Evolutionary conservation across 1,140 invertebrate genomes (phyloP), one percentile per base, ranked within the genome.

Genomic region (Cheumatopsyche charites): DNA sequence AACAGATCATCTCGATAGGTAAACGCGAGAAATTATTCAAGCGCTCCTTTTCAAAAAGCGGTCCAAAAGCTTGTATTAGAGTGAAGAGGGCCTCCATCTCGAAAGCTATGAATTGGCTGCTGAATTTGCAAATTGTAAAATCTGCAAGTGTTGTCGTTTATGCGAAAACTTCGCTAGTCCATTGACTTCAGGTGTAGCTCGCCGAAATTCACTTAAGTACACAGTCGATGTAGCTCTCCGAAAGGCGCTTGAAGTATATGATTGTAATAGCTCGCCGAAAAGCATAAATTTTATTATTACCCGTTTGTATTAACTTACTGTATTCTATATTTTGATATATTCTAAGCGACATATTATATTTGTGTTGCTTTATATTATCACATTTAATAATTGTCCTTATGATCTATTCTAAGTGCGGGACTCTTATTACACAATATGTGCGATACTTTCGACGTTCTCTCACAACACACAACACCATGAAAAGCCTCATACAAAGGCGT

Each of bases 171-270:
- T 7, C 5, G 25, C 6, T 5, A 23, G 17, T 58, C 55, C 55
- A 23, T 58, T 58, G 55, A 58, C 19, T n/a, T 58, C 3, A 3
- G 55, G 9, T 23, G 55, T 17, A 58, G 55, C 55, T 58, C 55
- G 55, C 55, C 55, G 55, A 58, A 58, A 58, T 36, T 36, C 29
- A 11, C 47, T 17, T 19, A 9, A 52, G 19, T 36, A 36, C 29
- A 17, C 7, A 5, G 47, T 52, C 1, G 47, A 52, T 15, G 47
- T 15, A 52, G 47, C 47, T 52, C 47, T 13, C 47, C 47, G 47
- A 52, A 17, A 17, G n/a, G 3, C 29, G 3, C 29, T 36, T 36
- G 3, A 4, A 4, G 29, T 36, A 36, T 9, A 36, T 36, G 3
- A 36, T 36, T 9, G 9, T 3, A 3, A 9, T 9, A 36, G 9